A percentile compares a stretch with the other conserved stretches of the same genome.
These are phyloP conservation scores for Malthinus seriepunctatus DNA, from an alignment of 2,888 invertebrate genomes.

Conservation along the genomic window DNA sequence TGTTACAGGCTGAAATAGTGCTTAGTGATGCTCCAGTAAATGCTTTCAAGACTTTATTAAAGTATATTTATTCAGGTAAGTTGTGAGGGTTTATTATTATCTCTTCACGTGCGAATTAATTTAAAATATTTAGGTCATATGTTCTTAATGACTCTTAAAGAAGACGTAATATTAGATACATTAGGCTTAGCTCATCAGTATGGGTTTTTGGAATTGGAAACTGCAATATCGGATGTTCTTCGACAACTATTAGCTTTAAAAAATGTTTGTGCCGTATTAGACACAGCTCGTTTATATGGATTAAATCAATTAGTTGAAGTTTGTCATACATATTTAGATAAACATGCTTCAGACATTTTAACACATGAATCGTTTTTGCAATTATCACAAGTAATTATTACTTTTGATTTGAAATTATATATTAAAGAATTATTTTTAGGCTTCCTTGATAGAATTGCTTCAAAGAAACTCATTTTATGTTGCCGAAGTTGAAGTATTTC, in stretches of 20 bases:
- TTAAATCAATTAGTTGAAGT: constrained; percentile 71
- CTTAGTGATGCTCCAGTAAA: constrained; percentile 80
- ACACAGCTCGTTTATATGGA: constrained; percentile 81
- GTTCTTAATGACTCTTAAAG: constrained; percentile 67
- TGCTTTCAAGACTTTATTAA: constrained; percentile 86
- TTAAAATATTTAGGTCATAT: constrained; percentile 61
- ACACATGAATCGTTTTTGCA: constrained; percentile 81
- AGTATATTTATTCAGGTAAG: constrained; percentile 93
- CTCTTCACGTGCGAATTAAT: too few species aligned
- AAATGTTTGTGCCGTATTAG: constrained; percentile 94
- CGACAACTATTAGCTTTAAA: constrained; percentile 82
- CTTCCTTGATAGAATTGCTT: constrained; percentile 82
- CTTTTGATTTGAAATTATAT: neutral
- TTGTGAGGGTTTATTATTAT: constrained; percentile 5
- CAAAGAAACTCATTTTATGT: constrained; percentile 95
- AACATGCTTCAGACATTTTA: constrained; percentile 83
- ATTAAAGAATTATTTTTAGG: constrained; percentile 51
- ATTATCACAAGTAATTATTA: constrained; percentile 71
- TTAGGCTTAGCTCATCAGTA: constrained; percentile 93
- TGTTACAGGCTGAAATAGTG: constrained; percentile 79
- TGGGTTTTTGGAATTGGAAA: constrained; percentile 90
- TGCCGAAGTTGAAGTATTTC: constrained; percentile 93
- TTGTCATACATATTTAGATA: constrained; percentile 89
- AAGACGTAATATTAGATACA: constrained; percentile 72
- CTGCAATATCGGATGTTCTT: constrained; percentile 90